Conservation (phyloP, 2,797 vertebrate species). For the Esox lucius region DNA sequence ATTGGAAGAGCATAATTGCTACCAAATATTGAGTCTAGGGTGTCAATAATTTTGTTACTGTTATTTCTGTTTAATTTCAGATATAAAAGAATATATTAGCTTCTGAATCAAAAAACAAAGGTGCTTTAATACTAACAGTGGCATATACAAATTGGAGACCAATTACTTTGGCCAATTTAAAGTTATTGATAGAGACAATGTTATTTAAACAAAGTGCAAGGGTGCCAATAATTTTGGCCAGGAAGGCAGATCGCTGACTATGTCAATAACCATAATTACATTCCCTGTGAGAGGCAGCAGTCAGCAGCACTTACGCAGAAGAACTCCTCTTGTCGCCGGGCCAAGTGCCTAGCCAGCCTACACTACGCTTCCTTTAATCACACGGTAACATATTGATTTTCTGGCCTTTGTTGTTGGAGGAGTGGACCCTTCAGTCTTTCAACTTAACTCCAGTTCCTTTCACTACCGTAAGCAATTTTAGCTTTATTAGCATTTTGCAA, state of each 20-base stretch:
- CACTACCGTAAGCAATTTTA: constrained; percentile 15
- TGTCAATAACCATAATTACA: constrained; percentile 26
- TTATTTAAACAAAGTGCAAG: too few relatives aligned
- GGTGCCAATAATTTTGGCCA: too few relatives aligned
- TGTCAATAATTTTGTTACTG: too few relatives aligned
- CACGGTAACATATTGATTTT: constrained; percentile 27
- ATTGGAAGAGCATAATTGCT: too few relatives aligned
- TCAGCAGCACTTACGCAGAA: constrained; percentile 21
- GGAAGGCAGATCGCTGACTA: constrained; percentile 4
- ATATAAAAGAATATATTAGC: too few relatives aligned
- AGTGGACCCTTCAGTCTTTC: constrained; percentile 14
- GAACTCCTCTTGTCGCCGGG: not conserved
- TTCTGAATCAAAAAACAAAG: too few relatives aligned
- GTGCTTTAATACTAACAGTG: too few relatives aligned
- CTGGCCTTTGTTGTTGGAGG: constrained; percentile 13
- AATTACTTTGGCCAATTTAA: too few relatives aligned
- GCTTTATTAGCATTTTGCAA: not conserved
- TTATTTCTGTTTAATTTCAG: too few relatives aligned
- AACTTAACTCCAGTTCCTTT: constrained; percentile 36
- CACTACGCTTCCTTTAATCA: constrained; percentile 11
- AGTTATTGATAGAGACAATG: too few relatives aligned
- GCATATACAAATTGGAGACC: too few relatives aligned
- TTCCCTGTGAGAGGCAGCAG: constrained; percentile 2
- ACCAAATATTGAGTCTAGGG: too few relatives aligned
- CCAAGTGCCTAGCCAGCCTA: not conserved